Conservation (phyloP, 2,797 vertebrate genomes). For the Spatula clypeata region DNA sequence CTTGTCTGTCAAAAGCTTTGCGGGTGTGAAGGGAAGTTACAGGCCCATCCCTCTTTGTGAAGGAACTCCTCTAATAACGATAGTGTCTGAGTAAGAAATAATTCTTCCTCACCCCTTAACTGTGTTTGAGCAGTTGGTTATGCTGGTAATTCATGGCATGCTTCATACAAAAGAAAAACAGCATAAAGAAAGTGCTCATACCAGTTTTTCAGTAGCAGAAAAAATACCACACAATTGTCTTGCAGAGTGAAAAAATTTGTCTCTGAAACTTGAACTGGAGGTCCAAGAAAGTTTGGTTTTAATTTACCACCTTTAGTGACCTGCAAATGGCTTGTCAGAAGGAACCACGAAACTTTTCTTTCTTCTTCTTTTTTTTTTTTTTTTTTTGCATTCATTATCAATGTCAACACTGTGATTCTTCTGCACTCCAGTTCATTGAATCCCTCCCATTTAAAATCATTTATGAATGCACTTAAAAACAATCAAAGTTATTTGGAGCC, state of each 20-base stretch:
- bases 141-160: neutral
- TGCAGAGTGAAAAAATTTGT: neutral
- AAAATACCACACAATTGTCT: neutral
- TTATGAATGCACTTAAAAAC: neutral
- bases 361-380: rapidly evolving
- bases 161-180: neutral
- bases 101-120: neutral
- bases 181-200: neutral
- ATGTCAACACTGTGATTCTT: neutral
- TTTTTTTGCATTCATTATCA: neutral
- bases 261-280: neutral
- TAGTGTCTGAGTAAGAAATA: neutral
- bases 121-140: neutral
- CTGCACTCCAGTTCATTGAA: neutral
- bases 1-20: neutral
- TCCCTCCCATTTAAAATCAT: neutral
- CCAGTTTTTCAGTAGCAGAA: neutral
- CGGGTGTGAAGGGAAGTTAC: rapidly evolving
- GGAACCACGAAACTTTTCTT: neutral
- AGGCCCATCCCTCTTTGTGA: neutral
- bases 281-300: neutral
- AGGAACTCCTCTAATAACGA: neutral
- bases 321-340: neutral
- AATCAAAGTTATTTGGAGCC: neutral
- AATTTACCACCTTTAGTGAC: neutral